Conservation (phyloP, 2,113 vertebrate genomes). For the Seriola rivoliana region DNA sequence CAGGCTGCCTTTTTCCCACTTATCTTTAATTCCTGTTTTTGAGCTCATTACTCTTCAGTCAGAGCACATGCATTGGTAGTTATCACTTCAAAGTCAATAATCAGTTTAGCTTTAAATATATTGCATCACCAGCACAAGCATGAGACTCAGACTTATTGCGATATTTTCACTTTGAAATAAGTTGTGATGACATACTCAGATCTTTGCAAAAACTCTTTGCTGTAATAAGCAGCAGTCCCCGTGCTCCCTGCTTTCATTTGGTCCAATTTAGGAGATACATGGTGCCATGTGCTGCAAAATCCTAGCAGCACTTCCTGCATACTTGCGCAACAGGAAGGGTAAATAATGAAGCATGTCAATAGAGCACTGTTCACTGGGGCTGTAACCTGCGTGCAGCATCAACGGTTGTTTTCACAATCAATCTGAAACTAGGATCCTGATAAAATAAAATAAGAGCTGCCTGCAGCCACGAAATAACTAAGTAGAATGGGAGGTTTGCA, state of each 20-base stretch:
- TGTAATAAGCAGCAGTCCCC: slow-evolving; percentile 49
- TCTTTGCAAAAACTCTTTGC: slow-evolving; percentile 38
- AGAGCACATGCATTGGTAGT: slow-evolving; percentile 1
- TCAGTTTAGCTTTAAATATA: slow-evolving; percentile 45
- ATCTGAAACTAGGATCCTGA: slow-evolving; percentile 48
- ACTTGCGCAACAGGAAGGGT: slow-evolving; percentile 68
- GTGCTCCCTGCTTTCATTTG: slow-evolving; percentile 61
- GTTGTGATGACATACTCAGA: slow-evolving; percentile 60
- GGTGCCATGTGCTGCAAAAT: slow-evolving; percentile 48
- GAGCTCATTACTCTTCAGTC: slow-evolving; percentile 11
- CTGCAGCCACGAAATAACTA: slow-evolving; percentile 42
- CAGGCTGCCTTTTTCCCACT: neutral
- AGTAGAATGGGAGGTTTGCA: slow-evolving; percentile 36
- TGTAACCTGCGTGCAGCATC: slow-evolving; percentile 49
- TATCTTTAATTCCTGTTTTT: neutral
- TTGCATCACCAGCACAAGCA: slow-evolving; percentile 53
- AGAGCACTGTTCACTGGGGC: slow-evolving; percentile 55
- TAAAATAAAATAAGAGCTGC: slow-evolving; percentile 33
- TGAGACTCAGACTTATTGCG: slow-evolving; percentile 32
- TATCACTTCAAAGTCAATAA: slow-evolving; percentile 58
- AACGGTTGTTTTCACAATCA: slow-evolving; percentile 58
- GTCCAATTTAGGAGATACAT: slow-evolving; percentile 64
- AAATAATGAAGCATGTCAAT: slow-evolving; percentile 73
- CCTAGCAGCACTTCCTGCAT: slow-evolving; percentile 58
- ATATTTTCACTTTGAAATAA: slow-evolving; percentile 59